A percentile compares a stretch with the other conserved stretches of the same genome.
Conservation (phyloP, 1,140 invertebrate genomes). For the Chlorops oryzae region DNA sequence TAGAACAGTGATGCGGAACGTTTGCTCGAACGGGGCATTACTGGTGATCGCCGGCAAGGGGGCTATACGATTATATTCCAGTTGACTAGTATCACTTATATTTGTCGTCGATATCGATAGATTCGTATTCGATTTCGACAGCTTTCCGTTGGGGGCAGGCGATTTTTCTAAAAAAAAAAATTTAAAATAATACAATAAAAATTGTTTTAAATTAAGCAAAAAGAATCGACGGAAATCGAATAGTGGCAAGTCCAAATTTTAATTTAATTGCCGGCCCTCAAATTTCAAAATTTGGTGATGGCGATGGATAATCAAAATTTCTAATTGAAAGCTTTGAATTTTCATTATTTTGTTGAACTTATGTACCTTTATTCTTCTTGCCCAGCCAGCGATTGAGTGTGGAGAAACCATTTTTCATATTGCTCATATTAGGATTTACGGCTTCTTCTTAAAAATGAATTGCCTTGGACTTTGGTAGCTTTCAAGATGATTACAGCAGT, state of each 20-base stretch:
- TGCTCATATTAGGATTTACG: conserved; percentile 27
- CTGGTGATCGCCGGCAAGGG: conserved; percentile 42
- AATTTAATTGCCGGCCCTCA: too few relatives aligned
- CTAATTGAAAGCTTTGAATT: too few relatives aligned
- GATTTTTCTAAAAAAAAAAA: too few relatives aligned
- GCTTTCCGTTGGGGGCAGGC: conserved; percentile 36
- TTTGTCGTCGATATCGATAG: conserved; percentile 35
- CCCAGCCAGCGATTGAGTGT: conserved; percentile 47
- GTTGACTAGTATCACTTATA: conserved; percentile 45
- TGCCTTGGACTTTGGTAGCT: too few relatives aligned
- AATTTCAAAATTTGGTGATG: too few relatives aligned
- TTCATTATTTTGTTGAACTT: too few relatives aligned
- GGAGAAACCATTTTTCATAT: conserved; percentile 45
- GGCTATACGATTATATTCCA: conserved; percentile 46
- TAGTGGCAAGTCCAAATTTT: too few relatives aligned
- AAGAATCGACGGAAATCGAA: too few relatives aligned
- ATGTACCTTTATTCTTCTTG: conserved; percentile 41
- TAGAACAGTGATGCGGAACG: conserved; percentile 57
- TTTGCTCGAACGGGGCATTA: conserved; percentile 47
- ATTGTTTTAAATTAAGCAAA: too few relatives aligned
- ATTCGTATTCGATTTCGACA: conserved; percentile 45
- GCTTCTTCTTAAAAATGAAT: background rate
- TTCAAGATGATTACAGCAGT: too few relatives aligned
- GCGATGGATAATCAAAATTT: too few relatives aligned
- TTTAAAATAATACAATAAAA: too few relatives aligned